Conservation (phyloP, 2,797 vertebrate species). For the Acropternis orthonyx region DNA sequence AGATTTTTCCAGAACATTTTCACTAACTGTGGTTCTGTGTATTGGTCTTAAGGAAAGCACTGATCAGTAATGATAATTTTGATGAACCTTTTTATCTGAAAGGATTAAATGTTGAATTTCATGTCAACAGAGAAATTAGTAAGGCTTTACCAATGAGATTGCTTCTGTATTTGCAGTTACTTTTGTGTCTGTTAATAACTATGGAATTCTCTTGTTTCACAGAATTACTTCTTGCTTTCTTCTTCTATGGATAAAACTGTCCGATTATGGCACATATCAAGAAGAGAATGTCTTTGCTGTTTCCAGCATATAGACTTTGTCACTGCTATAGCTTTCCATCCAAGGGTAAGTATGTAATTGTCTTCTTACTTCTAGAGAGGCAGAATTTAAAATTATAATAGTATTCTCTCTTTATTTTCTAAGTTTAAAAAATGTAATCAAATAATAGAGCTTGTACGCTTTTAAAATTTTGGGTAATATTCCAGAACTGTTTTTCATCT, state of each 20-base stretch:
- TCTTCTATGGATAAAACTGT: slow-evolving; percentile 99
- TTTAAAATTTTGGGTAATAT: background rate
- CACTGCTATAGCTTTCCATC: slow-evolving; percentile 98
- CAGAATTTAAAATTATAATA: background rate
- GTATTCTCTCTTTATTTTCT: background rate
- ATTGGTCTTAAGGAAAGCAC: background rate
- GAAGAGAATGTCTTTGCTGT: slow-evolving; percentile 98
- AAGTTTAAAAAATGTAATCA: background rate
- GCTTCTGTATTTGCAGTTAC: background rate
- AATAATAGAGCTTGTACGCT: background rate
- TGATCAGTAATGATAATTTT: background rate
- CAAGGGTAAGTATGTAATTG: slow-evolving; percentile 86
- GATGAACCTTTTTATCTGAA: background rate
- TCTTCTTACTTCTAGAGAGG: background rate
- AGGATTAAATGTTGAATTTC: background rate
- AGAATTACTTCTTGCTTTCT: slow-evolving; percentile 99
- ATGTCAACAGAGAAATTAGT: background rate
- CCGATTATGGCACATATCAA: slow-evolving; percentile 97
- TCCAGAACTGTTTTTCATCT: background rate
- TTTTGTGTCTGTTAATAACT: background rate
- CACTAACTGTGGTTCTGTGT: background rate
- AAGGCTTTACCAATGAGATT: background rate
- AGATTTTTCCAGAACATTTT: background rate
- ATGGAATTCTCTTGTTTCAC: slow-evolving; percentile 24
- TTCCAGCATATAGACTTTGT: slow-evolving; percentile 99